Conservation (phyloP, 2,113 vertebrate species). For the Dermatemys mawii region DNA sequence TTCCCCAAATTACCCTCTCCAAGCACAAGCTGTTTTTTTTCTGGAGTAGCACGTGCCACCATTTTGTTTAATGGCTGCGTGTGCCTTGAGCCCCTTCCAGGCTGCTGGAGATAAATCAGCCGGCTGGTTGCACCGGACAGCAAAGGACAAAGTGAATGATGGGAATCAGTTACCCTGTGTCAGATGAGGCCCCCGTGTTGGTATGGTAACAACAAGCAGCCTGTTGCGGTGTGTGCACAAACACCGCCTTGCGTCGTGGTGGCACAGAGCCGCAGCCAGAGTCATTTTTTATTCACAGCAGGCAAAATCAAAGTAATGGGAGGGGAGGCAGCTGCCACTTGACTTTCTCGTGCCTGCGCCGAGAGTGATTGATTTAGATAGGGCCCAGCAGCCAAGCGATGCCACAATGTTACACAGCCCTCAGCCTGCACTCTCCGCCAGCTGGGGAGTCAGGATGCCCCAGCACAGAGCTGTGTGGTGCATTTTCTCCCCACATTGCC, state of each 20-base stretch:
- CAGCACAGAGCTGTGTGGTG: background rate
- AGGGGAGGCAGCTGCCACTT: background rate
- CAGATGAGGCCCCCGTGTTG: background rate
- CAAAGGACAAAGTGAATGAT: constrained; percentile 49
- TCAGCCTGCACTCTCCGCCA: rapidly evolving
- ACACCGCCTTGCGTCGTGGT: background rate
- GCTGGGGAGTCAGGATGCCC: background rate
- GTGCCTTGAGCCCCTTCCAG: rapidly evolving
- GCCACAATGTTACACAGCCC: rapidly evolving
- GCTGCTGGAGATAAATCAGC: background rate
- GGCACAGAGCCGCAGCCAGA: background rate
- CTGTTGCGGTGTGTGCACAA: background rate
- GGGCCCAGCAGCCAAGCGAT: rapidly evolving
- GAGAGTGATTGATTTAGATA: background rate
- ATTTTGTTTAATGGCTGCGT: background rate
- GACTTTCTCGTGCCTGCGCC: background rate
- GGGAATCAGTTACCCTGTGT: background rate
- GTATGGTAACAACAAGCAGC: background rate
- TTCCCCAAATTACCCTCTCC: background rate
- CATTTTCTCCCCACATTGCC: background rate
- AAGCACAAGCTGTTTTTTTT: background rate
- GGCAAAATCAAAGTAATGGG: background rate
- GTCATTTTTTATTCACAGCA: constrained; percentile 11
- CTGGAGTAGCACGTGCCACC: rapidly evolving
- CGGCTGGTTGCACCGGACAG: background rate